Conservation (phyloP, 2,113 vertebrate genomes). For the Corydoras sp. region DNA sequence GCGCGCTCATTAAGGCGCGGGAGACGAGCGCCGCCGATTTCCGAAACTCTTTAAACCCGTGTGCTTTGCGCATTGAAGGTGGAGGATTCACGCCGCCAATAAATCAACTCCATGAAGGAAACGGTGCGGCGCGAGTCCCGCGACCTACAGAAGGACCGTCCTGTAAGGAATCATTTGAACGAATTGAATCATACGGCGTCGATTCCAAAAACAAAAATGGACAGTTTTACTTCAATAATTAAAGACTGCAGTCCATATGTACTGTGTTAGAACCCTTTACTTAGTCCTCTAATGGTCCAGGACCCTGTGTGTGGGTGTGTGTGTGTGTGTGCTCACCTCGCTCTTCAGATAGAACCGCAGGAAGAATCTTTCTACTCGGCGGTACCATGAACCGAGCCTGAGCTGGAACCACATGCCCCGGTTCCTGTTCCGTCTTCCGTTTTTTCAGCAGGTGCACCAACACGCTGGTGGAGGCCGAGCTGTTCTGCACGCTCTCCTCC, state of each 20-base stretch:
- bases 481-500: constrained; percentile 47
- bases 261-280: too few species aligned
- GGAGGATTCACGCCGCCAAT: not conserved
- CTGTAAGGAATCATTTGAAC: too few species aligned
- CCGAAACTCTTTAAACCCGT: constrained; percentile 17
- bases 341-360: constrained; percentile 61
- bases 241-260: too few species aligned
- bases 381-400: constrained; percentile 76
- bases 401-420: constrained; percentile 64
- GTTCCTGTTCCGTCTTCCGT: constrained; percentile 74
- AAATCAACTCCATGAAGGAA: too few species aligned
- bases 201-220: too few species aligned
- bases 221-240: too few species aligned
- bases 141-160: too few species aligned
- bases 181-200: too few species aligned
- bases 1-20: constrained; percentile 29
- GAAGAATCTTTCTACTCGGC: constrained; percentile 71
- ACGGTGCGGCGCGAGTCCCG: too few species aligned
- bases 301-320: too few species aligned
- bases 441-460: constrained; percentile 83
- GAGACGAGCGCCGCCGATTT: constrained; percentile 8
- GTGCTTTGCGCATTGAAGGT: not conserved
- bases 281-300: too few species aligned
- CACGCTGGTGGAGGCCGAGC: constrained; percentile 69
- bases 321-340: constrained; percentile 68